A percentile compares a stretch with the other conserved stretches of the same genome.
Evolutionary conservation across 2,888 invertebrate genomes (phyloP).

Genomic region (Trachelus troglodyta): DNA sequence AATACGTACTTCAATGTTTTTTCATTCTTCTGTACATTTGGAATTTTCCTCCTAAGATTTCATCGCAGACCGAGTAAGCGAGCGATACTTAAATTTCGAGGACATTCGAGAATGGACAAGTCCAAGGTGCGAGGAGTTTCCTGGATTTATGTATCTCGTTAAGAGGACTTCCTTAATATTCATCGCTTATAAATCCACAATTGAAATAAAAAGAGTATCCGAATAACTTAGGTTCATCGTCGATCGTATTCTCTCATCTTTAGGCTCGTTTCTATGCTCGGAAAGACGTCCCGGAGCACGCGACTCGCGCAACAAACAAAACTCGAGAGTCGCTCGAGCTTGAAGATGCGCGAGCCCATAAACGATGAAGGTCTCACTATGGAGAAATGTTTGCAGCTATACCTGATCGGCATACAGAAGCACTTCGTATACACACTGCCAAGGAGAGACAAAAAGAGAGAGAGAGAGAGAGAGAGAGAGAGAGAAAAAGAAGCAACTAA

Average conservation of each 20-base stretch:
- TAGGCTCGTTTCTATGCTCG: not conserved
- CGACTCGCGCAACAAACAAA: not conserved
- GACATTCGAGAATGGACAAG: not conserved
- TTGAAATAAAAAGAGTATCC: not conserved
- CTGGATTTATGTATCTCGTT: not conserved
- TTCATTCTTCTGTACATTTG: not conserved
- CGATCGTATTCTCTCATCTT: not conserved
- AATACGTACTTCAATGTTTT: not conserved
- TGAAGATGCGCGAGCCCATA: slow-evolving; percentile 13
- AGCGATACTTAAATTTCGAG: not conserved
- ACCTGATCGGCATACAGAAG: slow-evolving; percentile 18
- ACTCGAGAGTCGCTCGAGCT: not conserved
- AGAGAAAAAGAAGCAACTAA: not conserved
- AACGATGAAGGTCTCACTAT: slow-evolving; percentile 22
- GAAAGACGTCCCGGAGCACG: not conserved
- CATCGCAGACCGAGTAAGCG: not conserved
- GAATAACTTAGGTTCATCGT: not conserved
- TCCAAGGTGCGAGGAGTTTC: not conserved
- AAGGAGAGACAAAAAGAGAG: not conserved
- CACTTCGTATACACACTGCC: not conserved
- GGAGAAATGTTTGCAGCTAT: slow-evolving; percentile 27
- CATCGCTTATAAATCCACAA: not conserved
- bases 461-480: too few relatives aligned
- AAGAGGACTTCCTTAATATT: not conserved
- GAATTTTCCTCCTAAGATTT: not conserved